These are phyloP conservation scores for Cyprinodon diabolis DNA, from an alignment of 2,797 vertebrate species.

Conservation along the genomic window DNA sequence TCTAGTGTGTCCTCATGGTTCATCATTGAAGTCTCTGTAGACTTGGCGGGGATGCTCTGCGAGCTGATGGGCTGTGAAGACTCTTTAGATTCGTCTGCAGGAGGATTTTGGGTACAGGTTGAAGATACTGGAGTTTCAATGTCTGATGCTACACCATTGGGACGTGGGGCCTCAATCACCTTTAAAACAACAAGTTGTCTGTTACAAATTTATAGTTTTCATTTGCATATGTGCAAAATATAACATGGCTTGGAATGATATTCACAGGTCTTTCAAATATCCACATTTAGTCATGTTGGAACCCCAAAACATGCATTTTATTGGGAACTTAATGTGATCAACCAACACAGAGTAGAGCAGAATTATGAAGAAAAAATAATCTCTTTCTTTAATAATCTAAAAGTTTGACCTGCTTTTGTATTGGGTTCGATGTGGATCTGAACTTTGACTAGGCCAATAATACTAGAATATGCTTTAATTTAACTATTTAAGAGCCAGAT, in stretches of 20 bases:
- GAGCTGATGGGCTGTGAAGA: constrained; percentile 73
- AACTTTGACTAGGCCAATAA: too few relatives aligned
- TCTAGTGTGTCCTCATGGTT: constrained; percentile 91
- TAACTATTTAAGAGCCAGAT: too few relatives aligned
- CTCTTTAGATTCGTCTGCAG: constrained; percentile 51
- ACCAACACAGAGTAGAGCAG: too few relatives aligned
- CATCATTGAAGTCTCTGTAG: constrained; percentile 80
- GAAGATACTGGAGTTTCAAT: constrained; percentile 75
- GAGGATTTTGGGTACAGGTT: constrained; percentile 60
- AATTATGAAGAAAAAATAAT: too few relatives aligned
- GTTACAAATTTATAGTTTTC: not conserved
- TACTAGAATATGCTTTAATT: too few relatives aligned
- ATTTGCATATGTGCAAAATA: not conserved
- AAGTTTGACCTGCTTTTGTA: too few relatives aligned
- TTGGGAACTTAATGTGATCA: too few relatives aligned
- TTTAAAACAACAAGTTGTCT: constrained; percentile 50
- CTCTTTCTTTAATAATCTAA: too few relatives aligned
- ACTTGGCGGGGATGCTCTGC: constrained; percentile 80
- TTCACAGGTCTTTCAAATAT: not conserved
- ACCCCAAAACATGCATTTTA: too few relatives aligned
- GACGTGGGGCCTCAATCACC: constrained; percentile 84
- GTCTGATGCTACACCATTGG: constrained; percentile 83
- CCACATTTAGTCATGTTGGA: not conserved
- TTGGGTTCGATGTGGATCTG: too few relatives aligned
- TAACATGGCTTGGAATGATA: not conserved